phyloP scores from a whole-genome alignment of 2,113 vertebrate species.

The Neoarius graeffei region DNA sequence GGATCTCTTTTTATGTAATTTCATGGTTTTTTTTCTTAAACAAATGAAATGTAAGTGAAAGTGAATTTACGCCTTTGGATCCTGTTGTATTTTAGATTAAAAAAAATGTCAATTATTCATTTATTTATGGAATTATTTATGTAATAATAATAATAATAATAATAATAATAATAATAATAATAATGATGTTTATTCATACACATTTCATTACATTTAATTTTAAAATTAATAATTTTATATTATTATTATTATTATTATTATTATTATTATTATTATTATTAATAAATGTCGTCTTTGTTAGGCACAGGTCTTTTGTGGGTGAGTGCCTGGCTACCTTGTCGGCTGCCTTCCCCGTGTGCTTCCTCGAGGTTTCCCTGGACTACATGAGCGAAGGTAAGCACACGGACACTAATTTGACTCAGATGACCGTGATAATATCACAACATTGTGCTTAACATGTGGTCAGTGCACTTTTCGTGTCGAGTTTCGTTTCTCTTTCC shows the following conservation, averaged over 20 bases:
- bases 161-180: no score
- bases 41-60: not conserved
- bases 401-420: not conserved
- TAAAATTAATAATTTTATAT: no score
- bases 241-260: not conserved
- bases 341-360: conserved; percentile 88
- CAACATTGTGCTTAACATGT: not conserved
- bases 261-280: not conserved
- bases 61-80: not conserved
- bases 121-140: no score
- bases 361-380: conserved; percentile 89
- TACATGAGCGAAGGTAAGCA: conserved; percentile 81
- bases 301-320: conserved; percentile 83
- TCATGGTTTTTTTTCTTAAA: not conserved
- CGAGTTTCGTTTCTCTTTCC: not conserved
- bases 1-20: no score
- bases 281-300: conserved; percentile 60
- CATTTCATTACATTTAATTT: no score
- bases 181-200: no score
- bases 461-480: not conserved
- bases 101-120: no score
- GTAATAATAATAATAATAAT: no score
- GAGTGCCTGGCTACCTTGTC: conserved; percentile 88
- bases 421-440: not conserved
- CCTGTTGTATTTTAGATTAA: not conserved